Conservation (phyloP, 2,113 vertebrate species). For the Scatophagus argus region DNA sequence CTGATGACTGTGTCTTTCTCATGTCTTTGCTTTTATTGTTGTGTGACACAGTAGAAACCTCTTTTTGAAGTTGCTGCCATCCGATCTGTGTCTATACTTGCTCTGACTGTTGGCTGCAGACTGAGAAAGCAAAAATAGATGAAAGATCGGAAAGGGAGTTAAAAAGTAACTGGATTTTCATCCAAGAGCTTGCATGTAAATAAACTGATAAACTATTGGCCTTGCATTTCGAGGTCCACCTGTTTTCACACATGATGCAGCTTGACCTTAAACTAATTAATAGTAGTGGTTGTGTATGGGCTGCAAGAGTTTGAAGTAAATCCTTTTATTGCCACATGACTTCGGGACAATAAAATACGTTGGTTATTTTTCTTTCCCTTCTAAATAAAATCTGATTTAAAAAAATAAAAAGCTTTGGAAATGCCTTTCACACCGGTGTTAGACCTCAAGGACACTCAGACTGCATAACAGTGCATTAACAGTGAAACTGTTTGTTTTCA, state of each 20-base stretch:
- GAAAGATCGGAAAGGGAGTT: background rate
- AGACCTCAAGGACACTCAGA: background rate
- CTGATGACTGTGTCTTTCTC: background rate
- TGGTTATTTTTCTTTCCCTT: background rate
- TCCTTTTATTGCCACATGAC: no score
- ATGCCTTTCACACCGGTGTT: background rate
- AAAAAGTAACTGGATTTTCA: background rate
- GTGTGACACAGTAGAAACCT: background rate
- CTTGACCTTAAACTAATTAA: background rate
- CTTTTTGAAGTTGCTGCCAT: slow-evolving; percentile 29
- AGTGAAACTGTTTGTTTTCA: background rate
- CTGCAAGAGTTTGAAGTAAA: background rate
- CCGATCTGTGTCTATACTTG: background rate
- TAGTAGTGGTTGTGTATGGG: background rate
- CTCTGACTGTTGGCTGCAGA: slow-evolving; percentile 32
- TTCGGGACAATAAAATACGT: background rate
- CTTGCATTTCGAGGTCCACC: no score
- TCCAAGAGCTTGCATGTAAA: background rate
- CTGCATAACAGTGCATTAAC: background rate
- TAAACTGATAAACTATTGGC: no score
- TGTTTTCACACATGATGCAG: background rate
- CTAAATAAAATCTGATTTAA: background rate
- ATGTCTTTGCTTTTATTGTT: slow-evolving; percentile 10
- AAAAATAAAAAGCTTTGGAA: background rate
- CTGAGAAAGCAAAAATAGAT: background rate